These are phyloP conservation scores for Lichenostomus cassidix DNA, from an alignment of 2,113 vertebrate genomes.

Conservation along the genomic window DNA sequence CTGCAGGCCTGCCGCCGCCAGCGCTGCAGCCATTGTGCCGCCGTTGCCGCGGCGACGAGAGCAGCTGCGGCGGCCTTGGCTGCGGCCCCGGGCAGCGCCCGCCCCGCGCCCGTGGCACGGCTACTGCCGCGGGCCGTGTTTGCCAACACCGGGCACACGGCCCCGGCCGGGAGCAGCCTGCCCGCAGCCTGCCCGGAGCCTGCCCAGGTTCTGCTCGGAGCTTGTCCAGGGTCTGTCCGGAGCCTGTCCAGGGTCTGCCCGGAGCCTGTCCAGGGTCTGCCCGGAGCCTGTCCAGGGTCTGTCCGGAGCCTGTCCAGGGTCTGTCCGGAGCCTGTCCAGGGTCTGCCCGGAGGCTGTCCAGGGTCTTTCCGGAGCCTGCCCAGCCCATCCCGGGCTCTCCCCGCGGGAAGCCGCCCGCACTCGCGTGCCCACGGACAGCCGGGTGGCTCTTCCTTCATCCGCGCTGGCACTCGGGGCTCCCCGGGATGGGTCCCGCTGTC, in stretches of 20 bases:
- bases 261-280: too few relatives aligned
- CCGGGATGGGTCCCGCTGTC: rapidly evolving
- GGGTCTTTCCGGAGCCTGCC: too few relatives aligned
- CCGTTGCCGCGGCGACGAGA: constrained; percentile 86
- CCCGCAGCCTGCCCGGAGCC: not conserved
- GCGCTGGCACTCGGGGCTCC: not conserved
- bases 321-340: too few relatives aligned
- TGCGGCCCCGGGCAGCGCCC: not conserved
- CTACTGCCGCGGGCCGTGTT: constrained; percentile 56
- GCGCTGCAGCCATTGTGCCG: constrained; percentile 84
- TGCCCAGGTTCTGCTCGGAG: too few relatives aligned
- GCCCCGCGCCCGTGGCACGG: not conserved
- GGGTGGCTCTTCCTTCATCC: not conserved
- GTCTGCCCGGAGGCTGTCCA: too few relatives aligned
- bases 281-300: too few relatives aligned
- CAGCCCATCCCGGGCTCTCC: not conserved
- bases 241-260: too few relatives aligned
- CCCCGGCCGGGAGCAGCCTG: not conserved
- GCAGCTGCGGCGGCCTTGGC: constrained; percentile 81
- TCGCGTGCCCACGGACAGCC: not conserved
- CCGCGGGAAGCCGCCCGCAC: not conserved
- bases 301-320: too few relatives aligned
- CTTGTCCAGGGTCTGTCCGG: too few relatives aligned
- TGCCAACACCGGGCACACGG: constrained; percentile 93
- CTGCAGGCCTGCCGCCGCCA: constrained; percentile 61